Base-by-base conservation (phyloP, 2,797 vertebrate genomes). In the Lepidocolaptes lacrymiger region DNA sequence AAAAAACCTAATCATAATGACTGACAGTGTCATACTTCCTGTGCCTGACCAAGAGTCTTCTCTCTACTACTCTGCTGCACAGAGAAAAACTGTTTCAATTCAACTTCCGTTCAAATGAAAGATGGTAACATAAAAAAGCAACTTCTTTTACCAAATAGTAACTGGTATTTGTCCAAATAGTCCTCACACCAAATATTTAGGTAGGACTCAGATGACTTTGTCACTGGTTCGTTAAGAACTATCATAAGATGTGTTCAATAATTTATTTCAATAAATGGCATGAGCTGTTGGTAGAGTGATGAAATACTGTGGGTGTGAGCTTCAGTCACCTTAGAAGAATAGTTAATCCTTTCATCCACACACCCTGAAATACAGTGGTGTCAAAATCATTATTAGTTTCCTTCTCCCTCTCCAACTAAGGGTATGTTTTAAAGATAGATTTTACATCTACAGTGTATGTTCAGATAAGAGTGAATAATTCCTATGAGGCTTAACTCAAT, bases 261-360 rank as follows among this genome's bases (percentile, higher is more conserved):
- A 75, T 71, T 72, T 27, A 69, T 18, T 74, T 77, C 61, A 88
- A 23, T 74, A 85, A 91, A 43, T 15, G 62, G 49, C 22, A 56
- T 24, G 30, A 67, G 52, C 48, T 85, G 68, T n/a, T 62, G 55
- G 51, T 20, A 79, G 32, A 81, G 54, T 76, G 90, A 91, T 52
- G 90, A 96, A 93, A 95, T 26, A 55, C 61, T 14, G 22, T 87
- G 68, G 44, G 64, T 85, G 87, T 2, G 1, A 93, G 44, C 37
- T 82, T 66, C 90, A 68, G 80, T 39, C 62, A 85, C 48, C 26
- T 52, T 44, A 88, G 48, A 88, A 81, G 51, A 27, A 51, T 54
- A 78, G 76, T 19, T 93, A 91, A 83, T 87, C 76, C 80, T 78
- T 93, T 78, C 73, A 87, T 68, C 54, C 64, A 76, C 91, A 92